phyloP scores from a whole-genome alignment of 2,888 invertebrate species.

The Mesorhabditis belari region DNA sequence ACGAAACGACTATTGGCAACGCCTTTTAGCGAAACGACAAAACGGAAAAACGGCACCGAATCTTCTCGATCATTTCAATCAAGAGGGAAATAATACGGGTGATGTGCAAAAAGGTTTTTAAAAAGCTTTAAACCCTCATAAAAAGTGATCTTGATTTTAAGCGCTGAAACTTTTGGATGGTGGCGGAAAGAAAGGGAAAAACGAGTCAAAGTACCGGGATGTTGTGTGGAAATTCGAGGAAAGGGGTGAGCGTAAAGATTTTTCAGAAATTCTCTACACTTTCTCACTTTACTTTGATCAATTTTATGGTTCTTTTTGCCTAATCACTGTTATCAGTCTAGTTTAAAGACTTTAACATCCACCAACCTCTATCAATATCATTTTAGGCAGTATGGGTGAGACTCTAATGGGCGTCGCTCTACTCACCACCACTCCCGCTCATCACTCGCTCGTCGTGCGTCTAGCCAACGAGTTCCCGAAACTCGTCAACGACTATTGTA shows the following conservation, averaged over 20 bases:
- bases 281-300: no score
- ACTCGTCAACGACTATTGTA: slow-evolving; percentile 65
- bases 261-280: not conserved
- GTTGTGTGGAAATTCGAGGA: slow-evolving; percentile 39
- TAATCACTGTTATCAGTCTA: no score
- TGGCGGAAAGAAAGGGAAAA: slow-evolving; percentile 42
- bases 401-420: slow-evolving; percentile 80
- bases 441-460: slow-evolving; percentile 70
- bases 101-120: slow-evolving; percentile 42
- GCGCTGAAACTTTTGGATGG: slow-evolving; percentile 49
- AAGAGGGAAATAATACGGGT: slow-evolving; percentile 31
- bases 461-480: slow-evolving; percentile 84
- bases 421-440: slow-evolving; percentile 33
- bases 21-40: slow-evolving; percentile 37
- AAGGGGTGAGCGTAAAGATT: slow-evolving; percentile 13
- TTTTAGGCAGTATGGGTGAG: slow-evolving; percentile 67
- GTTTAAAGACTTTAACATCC: no score
- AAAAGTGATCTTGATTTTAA: slow-evolving; percentile 9
- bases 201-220: slow-evolving; percentile 61
- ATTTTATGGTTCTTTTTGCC: no score
- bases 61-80: slow-evolving; percentile 38
- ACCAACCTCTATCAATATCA: no score
- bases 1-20: slow-evolving; percentile 55
- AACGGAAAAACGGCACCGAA: slow-evolving; percentile 44
- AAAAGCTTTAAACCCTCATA: not conserved